A percentile compares a stretch with the other conserved stretches of the same genome.
Evolutionary conservation across 2,888 invertebrate genomes (phyloP).

Genomic region (Keiferia lycopersicella): DNA sequence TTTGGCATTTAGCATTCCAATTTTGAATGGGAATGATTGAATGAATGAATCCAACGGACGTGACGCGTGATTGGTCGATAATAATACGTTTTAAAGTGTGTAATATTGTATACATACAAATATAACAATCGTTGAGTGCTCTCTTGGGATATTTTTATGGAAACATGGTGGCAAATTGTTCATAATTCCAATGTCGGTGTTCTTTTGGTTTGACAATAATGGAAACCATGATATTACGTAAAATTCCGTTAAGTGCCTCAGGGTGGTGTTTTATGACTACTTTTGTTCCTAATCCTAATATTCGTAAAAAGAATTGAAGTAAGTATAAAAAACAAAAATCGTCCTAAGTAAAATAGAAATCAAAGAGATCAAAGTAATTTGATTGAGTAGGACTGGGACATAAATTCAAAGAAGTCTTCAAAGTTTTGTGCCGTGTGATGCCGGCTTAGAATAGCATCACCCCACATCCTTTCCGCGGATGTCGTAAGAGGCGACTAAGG

Average conservation of each 20-base stretch:
- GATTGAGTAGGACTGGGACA: too few species aligned
- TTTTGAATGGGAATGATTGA: conserved; percentile 9
- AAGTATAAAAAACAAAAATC: too few species aligned
- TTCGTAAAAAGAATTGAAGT: neutral
- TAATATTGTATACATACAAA: conserved; percentile 17
- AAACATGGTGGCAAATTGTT: conserved; percentile 8
- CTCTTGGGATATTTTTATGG: conserved; percentile 6
- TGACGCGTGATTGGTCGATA: conserved; percentile 33
- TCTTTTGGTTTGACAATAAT: conserved; percentile 1
- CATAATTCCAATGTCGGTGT: neutral
- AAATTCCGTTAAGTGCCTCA: neutral
- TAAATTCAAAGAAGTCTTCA: too few species aligned
- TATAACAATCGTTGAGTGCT: conserved; percentile 4
- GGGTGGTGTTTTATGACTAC: too few species aligned
- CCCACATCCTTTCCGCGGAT: too few species aligned
- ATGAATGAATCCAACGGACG: conserved; percentile 27
- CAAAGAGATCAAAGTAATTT: too few species aligned
- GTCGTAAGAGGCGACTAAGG: too few species aligned
- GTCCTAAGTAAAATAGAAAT: too few species aligned
- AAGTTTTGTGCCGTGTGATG: too few species aligned
- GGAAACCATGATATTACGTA: neutral
- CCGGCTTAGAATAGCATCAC: too few species aligned
- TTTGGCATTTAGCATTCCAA: conserved; percentile 21
- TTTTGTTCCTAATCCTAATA: too few species aligned
- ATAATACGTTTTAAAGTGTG: conserved; percentile 17